Evolutionary conservation across 2,113 vertebrate genomes (phyloP).

Genomic region (Passerina amoena): DNA sequence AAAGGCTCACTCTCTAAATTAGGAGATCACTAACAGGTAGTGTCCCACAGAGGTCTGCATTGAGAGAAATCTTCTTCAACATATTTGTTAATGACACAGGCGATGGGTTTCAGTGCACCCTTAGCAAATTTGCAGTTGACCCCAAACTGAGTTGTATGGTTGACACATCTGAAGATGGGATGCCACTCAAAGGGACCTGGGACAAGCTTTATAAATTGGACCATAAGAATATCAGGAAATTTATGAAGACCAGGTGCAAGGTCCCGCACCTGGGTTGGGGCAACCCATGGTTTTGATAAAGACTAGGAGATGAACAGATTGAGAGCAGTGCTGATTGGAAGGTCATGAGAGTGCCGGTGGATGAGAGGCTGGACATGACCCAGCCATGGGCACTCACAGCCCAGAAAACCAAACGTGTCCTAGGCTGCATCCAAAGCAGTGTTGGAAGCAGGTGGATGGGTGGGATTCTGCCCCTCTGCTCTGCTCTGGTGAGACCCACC

Average conservation of each 20-base stretch:
- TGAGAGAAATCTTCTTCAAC: background rate
- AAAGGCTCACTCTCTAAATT: background rate
- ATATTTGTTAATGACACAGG: background rate
- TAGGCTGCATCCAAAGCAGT: background rate
- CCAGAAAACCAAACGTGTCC: rapidly evolving
- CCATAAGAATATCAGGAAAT: background rate
- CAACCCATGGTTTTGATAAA: background rate
- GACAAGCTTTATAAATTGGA: background rate
- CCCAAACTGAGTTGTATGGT: background rate
- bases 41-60: background rate
- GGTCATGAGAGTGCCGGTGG: too few species aligned
- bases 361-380: background rate
- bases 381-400: rapidly evolving
- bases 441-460: rapidly evolving
- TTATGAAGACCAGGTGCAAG: background rate
- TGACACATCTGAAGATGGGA: background rate
- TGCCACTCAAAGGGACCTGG: background rate
- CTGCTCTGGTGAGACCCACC: background rate
- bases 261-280: too few species aligned
- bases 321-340: rapidly evolving
- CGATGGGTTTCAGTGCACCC: background rate
- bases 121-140: background rate
- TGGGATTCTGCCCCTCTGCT: background rate
- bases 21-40: background rate
- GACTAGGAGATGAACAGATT: background rate